Evolutionary conservation across 2,113 vertebrate genomes (phyloP), one percentile per base, ranked within the genome.

Genomic region (Anarrhichthys ocellatus): DNA sequence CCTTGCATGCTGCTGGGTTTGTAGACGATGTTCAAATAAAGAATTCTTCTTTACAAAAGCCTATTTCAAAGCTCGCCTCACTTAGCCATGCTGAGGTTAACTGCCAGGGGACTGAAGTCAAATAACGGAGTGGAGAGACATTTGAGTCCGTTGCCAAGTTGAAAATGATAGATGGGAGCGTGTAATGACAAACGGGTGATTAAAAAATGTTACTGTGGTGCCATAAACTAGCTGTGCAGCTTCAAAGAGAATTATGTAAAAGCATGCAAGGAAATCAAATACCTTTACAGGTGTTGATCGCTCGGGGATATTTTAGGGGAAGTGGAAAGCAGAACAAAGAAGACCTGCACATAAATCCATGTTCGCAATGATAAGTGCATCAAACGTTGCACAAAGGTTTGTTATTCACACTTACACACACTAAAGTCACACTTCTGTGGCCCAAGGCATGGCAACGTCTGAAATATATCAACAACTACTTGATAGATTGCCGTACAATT

Each of bases 11-110:
- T 74, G 84, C 83, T 83, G 74, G 56, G 85, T 80, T 88, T 70
- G 82, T 73, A 82, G 73, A 76, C 78, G 46, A 82, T 73, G 74
- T 88, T 89, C 79, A 89, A 89, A 89, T 78, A 73, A 10, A 81
- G 59, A 54, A 50, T 63, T 87, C 44, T 69, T 90, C 69, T 73
- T 79, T 38, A 64, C 50, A 50, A 66, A 64, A 78, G 69, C 38
- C 54, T 22, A 20, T 78, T 90, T 85, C 73, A 84, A 85, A 87
- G 80, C 67, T 75, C 36, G 62, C 66, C 70, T 64, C 84, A 78
- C 70, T 80, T 72, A 56, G 18, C 64, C 44, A 56, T n/a, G 50
- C 75, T 64, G 59, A 69, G 85, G 62, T 50, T 58, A 77, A 80
- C 71, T 58, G 72, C 50, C 71, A 24, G 64, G 76, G 78, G 78